Conservation (phyloP, 2,888 invertebrate species). For the Aelia acuminata region DNA sequence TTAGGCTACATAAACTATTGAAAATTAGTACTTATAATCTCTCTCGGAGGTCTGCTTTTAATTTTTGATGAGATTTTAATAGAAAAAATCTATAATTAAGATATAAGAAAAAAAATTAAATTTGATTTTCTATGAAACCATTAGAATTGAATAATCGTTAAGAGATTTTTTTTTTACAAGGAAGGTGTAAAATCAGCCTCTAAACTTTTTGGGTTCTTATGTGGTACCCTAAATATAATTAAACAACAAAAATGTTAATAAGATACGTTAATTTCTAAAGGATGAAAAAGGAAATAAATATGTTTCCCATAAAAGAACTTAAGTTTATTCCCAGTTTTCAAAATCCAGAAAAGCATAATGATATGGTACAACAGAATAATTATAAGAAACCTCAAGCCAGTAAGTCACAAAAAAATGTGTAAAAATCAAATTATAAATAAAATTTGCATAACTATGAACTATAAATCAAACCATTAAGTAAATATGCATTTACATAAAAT, state of each 20-base stretch:
- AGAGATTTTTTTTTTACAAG: too few relatives aligned
- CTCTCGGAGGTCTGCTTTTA: too few relatives aligned
- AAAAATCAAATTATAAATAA: background rate
- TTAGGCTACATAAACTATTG: too few relatives aligned
- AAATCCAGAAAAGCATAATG: constrained; percentile 4
- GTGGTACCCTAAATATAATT: background rate
- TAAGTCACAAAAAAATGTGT: background rate
- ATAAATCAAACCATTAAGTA: background rate
- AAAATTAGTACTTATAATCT: too few relatives aligned
- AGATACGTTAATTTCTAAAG: background rate
- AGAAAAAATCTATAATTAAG: too few relatives aligned
- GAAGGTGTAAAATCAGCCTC: too few relatives aligned
- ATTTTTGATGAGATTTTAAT: too few relatives aligned
- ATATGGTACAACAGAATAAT: background rate
- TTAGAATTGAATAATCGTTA: too few relatives aligned
- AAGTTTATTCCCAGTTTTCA: constrained; percentile 9
- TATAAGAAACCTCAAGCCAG: constrained; percentile 13
- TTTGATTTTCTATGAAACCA: too few relatives aligned
- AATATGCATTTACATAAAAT: background rate
- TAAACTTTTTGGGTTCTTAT: too few relatives aligned
- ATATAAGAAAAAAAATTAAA: too few relatives aligned
- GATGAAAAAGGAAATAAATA: background rate
- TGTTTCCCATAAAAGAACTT: background rate
- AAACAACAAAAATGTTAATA: background rate
- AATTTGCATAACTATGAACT: constrained; percentile 9